Percentiles rank a stretch among this genome's conserved stretches.
Conservation (phyloP, 2,888 invertebrate genomes). For the Chesias legatella region DNA sequence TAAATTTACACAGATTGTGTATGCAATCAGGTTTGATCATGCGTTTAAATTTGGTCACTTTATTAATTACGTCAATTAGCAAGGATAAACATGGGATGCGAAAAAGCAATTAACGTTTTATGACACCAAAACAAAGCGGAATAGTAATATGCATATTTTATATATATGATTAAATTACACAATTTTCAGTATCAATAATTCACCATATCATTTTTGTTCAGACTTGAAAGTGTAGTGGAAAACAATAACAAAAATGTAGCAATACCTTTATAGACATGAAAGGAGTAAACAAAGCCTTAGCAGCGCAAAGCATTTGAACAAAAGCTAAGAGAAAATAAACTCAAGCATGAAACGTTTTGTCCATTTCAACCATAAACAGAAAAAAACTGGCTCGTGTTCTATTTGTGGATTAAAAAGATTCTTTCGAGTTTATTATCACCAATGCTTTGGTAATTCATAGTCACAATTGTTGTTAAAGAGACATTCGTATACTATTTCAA, state of each 20-base stretch:
- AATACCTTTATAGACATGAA: slow-evolving; percentile 43
- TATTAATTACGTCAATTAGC: slow-evolving; percentile 14
- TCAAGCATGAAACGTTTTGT: slow-evolving; percentile 37
- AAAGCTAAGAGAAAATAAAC: slow-evolving; percentile 43
- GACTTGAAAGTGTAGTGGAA: slow-evolving; percentile 6
- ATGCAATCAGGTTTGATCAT: slow-evolving; percentile 2
- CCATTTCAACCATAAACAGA: slow-evolving; percentile 20
- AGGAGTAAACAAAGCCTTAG: slow-evolving; percentile 45
- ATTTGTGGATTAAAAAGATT: neutral
- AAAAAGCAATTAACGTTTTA: slow-evolving; percentile 2
- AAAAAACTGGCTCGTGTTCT: slow-evolving; percentile 1
- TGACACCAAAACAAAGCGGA: neutral
- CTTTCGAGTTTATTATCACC: neutral
- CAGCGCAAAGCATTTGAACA: slow-evolving; percentile 47
- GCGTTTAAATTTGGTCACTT: slow-evolving; percentile 18
- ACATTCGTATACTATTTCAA: no score
- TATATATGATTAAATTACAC: slow-evolving; percentile 2
- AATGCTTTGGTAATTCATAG: no score
- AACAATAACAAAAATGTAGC: slow-evolving; percentile 38
- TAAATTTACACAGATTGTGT: neutral
- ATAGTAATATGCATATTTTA: neutral
- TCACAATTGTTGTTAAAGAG: no score
- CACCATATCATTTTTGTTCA: slow-evolving; percentile 13
- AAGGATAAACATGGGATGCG: slow-evolving; percentile 7
- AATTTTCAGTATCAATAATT: neutral